Percentiles rank a stretch among this genome's conserved stretches.
Evolutionary conservation across 2,797 vertebrate species (phyloP).

Genomic region (Rhynchotus rufescens): DNA sequence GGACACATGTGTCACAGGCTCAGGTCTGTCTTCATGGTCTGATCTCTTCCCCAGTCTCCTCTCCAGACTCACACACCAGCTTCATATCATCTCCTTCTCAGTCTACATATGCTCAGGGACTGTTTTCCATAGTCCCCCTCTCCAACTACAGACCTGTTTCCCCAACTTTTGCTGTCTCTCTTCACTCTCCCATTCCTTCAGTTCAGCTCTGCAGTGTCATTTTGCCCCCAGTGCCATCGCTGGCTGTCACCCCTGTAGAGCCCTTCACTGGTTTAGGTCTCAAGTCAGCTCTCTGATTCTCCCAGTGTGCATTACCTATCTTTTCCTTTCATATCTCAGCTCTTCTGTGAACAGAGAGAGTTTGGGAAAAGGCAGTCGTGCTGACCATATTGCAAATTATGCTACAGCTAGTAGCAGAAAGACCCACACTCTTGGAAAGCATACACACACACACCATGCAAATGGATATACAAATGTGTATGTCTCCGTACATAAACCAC

Average conservation of each 20-base stretch:
- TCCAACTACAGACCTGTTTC: neutral
- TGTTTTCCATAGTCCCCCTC: neutral
- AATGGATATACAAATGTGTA: fast-evolving
- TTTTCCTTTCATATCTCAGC: neutral
- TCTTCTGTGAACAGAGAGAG: neutral
- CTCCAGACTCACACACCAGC: fast-evolving
- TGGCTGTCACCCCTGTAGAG: neutral
- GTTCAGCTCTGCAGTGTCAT: fast-evolving
- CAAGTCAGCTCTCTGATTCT: neutral
- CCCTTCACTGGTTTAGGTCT: fast-evolving
- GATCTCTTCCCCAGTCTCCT: fast-evolving
- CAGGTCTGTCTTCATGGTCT: neutral
- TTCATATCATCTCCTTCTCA: neutral
- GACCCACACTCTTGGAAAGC: neutral
- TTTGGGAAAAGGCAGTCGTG: neutral
- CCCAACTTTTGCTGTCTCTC: fast-evolving
- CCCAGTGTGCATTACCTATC: fast-evolving
- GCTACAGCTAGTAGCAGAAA: neutral
- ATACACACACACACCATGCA: too few relatives aligned
- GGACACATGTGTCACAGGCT: fast-evolving
- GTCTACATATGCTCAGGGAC: fast-evolving
- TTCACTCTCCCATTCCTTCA: neutral
- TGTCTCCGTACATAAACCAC: fast-evolving
- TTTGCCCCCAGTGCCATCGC: fast-evolving
- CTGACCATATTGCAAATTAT: neutral